phyloP scores from a whole-genome alignment of 2,113 vertebrate genomes.

The Scomber colias region DNA sequence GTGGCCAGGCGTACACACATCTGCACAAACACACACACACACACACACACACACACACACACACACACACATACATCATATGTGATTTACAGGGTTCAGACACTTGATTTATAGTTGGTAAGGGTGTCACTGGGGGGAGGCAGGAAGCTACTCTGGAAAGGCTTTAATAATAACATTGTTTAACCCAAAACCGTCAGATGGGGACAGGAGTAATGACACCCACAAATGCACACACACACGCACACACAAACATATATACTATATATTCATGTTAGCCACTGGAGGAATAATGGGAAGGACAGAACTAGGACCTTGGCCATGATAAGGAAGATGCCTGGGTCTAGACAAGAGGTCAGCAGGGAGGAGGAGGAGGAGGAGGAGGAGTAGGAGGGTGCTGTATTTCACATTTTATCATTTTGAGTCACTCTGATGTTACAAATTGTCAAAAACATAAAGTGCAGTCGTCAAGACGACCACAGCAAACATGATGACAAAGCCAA shows the following conservation, averaged over 20 bases:
- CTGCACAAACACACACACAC: conserved; percentile 18
- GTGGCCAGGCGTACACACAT: conserved; percentile 9
- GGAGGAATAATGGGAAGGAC: conserved; percentile 73
- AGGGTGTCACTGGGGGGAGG: conserved; percentile 70
- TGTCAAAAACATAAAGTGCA: not conserved
- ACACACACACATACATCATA: conserved; percentile 21
- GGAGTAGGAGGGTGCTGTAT: conserved; percentile 19
- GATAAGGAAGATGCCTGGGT: conserved; percentile 54
- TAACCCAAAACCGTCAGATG: conserved; percentile 83
- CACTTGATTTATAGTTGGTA: conserved; percentile 81
- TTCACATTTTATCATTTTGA: conserved; percentile 53
- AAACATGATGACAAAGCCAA: conserved; percentile 19
- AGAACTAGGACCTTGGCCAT: conserved; percentile 75
- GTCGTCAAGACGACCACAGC: not conserved
- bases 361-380: conserved; percentile 12
- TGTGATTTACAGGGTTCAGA: conserved; percentile 75
- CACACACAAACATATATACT: conserved; percentile 12
- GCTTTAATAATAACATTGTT: conserved; percentile 83
- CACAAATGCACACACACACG: conserved; percentile 6
- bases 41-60: conserved; percentile 17
- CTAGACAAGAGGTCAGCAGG: conserved; percentile 40
- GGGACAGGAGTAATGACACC: conserved; percentile 75
- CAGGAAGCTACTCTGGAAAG: conserved; percentile 70
- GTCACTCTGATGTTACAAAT: conserved; percentile 24
- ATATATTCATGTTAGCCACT: conserved; percentile 22